These are phyloP conservation scores for Brachionus plicatilis DNA, from an alignment of 1,140 invertebrate genomes.

Conservation along the genomic window DNA sequence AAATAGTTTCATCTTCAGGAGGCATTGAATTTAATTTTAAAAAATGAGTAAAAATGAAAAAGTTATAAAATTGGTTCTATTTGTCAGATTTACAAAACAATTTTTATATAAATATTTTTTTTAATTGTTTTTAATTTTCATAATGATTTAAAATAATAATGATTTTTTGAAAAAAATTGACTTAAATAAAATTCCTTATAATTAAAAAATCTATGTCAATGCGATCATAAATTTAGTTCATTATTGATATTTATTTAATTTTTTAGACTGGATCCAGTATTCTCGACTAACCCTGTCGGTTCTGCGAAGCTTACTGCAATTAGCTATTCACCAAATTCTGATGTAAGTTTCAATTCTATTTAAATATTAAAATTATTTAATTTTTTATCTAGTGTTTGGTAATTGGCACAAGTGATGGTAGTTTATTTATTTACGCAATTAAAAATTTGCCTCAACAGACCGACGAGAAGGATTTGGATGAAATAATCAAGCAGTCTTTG, in stretches of 20 bases:
- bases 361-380: neutral
- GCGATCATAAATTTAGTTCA: neutral
- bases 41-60: no score
- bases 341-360: conserved; percentile 44
- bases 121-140: no score
- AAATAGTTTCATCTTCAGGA: no score
- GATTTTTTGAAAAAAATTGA: no score
- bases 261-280: conserved; percentile 51
- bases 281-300: conserved; percentile 46
- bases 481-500: conserved; percentile 28
- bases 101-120: no score
- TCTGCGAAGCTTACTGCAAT: conserved; percentile 49
- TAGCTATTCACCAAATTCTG: conserved; percentile 51
- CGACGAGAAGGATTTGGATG: conserved; percentile 4
- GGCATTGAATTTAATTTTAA: no score
- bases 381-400: conserved; percentile 48
- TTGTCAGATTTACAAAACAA: no score
- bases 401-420: conserved; percentile 54
- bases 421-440: conserved; percentile 52
- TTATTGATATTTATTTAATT: neutral
- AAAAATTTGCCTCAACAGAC: conserved; percentile 47
- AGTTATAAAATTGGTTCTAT: no score
- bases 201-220: neutral
- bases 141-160: no score
- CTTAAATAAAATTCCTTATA: no score